These are phyloP conservation scores for Tragelaphus strepsiceros DNA, from an alignment of 2,113 vertebrate species.

Conservation along the genomic window DNA sequence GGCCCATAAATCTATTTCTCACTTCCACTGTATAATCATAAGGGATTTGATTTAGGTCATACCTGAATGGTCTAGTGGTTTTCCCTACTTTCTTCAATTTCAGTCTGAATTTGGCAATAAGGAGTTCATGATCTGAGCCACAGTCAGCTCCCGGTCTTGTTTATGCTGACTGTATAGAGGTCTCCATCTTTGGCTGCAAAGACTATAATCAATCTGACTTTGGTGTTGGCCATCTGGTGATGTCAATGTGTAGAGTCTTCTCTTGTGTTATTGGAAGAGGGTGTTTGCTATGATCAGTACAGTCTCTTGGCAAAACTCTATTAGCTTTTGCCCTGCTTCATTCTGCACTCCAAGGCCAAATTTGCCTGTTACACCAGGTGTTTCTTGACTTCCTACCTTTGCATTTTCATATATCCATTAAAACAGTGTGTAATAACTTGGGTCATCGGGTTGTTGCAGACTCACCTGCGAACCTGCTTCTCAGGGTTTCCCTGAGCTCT, in stretches of 20 bases:
- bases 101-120: neutral
- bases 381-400: neutral
- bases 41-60: too few species aligned
- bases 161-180: neutral
- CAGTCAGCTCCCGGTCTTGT: neutral
- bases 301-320: neutral
- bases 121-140: neutral
- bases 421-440: neutral
- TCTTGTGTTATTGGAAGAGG: neutral
- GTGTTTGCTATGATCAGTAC: neutral
- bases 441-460: neutral
- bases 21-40: too few species aligned
- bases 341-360: neutral
- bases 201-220: neutral
- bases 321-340: neutral
- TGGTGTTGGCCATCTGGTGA: rapidly evolving
- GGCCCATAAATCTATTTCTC: too few species aligned
- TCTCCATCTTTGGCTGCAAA: neutral
- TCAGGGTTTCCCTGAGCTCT: neutral
- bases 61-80: too few species aligned
- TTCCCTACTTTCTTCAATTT: neutral
- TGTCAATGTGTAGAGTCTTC: neutral
- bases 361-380: neutral
- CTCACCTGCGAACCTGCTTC: neutral
- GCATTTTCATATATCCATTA: neutral